These are phyloP conservation scores for Orcinus orca DNA, from an alignment of 2,113 vertebrate species.

Conservation along the genomic window DNA sequence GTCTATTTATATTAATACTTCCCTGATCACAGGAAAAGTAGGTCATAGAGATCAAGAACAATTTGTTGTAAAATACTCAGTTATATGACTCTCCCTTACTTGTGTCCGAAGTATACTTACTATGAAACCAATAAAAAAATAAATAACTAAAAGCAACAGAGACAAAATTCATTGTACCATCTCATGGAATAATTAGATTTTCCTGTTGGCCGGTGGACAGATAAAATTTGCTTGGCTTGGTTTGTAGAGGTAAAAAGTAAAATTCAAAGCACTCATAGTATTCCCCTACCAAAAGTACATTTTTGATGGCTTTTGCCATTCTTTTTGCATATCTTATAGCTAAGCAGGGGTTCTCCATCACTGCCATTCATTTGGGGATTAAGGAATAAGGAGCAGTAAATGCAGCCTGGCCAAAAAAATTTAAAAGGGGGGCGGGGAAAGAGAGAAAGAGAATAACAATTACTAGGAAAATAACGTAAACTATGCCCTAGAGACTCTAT, in stretches of 20 bases:
- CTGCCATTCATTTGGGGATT: not conserved
- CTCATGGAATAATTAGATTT: constrained; percentile 1
- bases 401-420: not conserved
- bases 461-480: not conserved
- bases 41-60: not conserved
- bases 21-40: not conserved
- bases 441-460: not conserved
- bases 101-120: not conserved
- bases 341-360: not conserved
- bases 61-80: not conserved
- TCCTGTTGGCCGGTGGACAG: not conserved
- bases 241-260: not conserved
- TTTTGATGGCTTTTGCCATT: not conserved
- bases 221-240: not conserved
- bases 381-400: not conserved
- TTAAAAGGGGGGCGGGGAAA: too few species aligned
- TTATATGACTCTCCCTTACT: not conserved
- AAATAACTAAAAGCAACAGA: not conserved
- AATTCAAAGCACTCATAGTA: not conserved
- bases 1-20: not conserved
- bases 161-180: not conserved
- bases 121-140: not conserved
- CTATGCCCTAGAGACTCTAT: not conserved
- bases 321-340: not conserved
- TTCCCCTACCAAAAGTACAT: not conserved